Evolutionary conservation across 2,888 invertebrate genomes (phyloP), one percentile per base, ranked within the genome.

Genomic region (Anticlea derivata): DNA sequence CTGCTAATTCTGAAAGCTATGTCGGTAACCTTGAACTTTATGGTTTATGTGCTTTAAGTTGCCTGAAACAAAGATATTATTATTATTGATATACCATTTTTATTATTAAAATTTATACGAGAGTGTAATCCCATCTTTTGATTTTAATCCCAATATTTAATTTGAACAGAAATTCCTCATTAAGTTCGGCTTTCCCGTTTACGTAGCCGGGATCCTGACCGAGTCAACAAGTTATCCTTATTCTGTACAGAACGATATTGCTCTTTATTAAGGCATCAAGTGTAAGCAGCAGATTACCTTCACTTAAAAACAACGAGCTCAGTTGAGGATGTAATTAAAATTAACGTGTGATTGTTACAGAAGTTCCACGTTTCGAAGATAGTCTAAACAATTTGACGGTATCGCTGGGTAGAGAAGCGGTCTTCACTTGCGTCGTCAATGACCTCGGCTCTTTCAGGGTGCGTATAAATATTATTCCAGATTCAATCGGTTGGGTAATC

Each of bases 351-450:
- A 34, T 83, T 85, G 79, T 88, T 88, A 41, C 81, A 91, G 91
- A 91, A 70, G 78, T 91, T 82, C 96, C 96, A 68, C 94, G 95
- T 82, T 96, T 96, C 82, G 93, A 94, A 76, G 94, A 94, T 82
- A 95, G 95, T 70, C 88, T 96, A 83, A 94, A 94, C 90, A 96
- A 96, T 91, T 92, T 96, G 81, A 96, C 96, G 57, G 95, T 96
- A 62, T 93, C 95, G 60, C 93, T 95, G 83, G 96, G 96, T 62
- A 92, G 95, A 78, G 96, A 96, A 80, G 96, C 95, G 63, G 94
- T 95, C 66, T 95, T 96, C 90, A 95, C 95, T 74, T 96, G 96
- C 79, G 94, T 95, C 74, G 96, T 96, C 85, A 95, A 95, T 92
- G 95, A 96, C 88, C 93, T 96, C 85, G 93, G 93, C 68, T 92